Evolutionary conservation across 1,140 invertebrate genomes (phyloP), one percentile per base, ranked within the genome.

Genomic region (Trachelipus rathkii): DNA sequence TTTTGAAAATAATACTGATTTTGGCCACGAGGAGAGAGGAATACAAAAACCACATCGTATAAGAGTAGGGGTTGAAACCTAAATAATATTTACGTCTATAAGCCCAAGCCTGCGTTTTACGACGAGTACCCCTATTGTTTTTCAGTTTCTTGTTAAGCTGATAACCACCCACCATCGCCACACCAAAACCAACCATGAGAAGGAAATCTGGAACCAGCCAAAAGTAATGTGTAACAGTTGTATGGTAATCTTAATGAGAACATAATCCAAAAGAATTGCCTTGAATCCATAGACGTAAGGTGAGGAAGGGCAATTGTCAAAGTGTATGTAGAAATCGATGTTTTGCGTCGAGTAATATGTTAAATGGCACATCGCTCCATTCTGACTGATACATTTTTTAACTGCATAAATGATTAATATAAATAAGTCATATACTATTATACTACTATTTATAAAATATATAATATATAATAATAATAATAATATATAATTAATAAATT

Each of bases 131-230:
- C 19, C 50, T 60, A 8, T 60, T 60, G 19, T 24, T 66, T 53
- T 60, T 66, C 50, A 66, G 66, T 21, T 60, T 74, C 46, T 74
- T 74, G 46, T 66, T 60, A 66, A 60, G 46, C 8, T 24, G 43
- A 43, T 53, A 74, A 19, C 72, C 66, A 46, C 72, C 46, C 23
- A 44, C 33, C 72, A 74, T 74, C 11, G 72, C 66, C 7, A 74
- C 21, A 24, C 43, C 72, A 66, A 74, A 74, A 19, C 50, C 43
- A 6, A 74, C 10, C 44, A 74, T 66, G 15, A 74, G 21, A 53
- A 74, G 33, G 46, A 74, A 74, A 21, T 74, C 72, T 46, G 46
- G 46, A 53, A 74, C 33, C 7, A 74, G 66, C 72, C 72, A 74
- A 66, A 74, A 74, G 72, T 74, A 74, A 44, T 50, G 72, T 8